These are phyloP conservation scores for Rotaria macrura DNA, from an alignment of 2,888 invertebrate genomes.

Conservation along the genomic window DNA sequence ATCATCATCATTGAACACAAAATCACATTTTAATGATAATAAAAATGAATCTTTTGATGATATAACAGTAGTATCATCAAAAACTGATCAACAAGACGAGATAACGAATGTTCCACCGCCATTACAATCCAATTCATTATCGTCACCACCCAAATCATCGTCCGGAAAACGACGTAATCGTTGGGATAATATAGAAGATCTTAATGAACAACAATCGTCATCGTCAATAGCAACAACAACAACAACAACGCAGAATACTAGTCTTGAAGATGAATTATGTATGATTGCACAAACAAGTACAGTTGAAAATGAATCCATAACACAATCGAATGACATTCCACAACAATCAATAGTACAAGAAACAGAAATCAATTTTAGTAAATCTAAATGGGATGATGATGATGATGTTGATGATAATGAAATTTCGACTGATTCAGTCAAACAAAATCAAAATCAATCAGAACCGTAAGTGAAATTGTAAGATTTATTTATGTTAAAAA, in stretches of 20 bases:
- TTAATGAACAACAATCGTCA: neutral
- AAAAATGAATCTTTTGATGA: too few species aligned
- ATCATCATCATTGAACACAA: neutral
- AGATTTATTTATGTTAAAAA: neutral
- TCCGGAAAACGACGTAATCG: neutral
- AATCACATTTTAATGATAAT: neutral
- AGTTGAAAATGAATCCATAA: neutral
- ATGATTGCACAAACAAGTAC: neutral
- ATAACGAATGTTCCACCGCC: neutral
- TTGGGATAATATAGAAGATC: neutral
- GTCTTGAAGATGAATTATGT: neutral
- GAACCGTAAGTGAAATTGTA: neutral
- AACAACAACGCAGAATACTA: neutral
- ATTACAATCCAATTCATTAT: neutral
- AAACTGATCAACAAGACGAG: neutral
- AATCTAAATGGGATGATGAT: conserved; percentile 17
- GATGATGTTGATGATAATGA: neutral
- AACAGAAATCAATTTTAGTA: neutral
- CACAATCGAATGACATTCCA: neutral
- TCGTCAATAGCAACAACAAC: neutral
- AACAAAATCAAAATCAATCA: neutral
- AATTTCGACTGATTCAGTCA: neutral
- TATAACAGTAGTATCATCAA: neutral
- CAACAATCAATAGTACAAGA: neutral
- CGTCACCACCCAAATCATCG: neutral